Base-by-base conservation (phyloP, 2,888 invertebrate species). In the Eudasyphora cyanicolor region DNA sequence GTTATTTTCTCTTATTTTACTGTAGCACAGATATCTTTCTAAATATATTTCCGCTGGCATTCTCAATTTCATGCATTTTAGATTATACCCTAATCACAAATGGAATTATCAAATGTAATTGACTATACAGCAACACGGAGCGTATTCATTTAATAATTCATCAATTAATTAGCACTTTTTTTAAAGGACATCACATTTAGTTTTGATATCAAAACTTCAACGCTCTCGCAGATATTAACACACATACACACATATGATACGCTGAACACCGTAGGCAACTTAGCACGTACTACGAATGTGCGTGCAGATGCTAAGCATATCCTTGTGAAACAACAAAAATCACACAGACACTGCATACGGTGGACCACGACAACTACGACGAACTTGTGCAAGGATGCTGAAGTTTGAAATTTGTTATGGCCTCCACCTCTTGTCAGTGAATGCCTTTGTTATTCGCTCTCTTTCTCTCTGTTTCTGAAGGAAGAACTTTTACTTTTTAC, bases 91-190 rank as follows among this genome's bases (percentile, higher is more conserved):
- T 60, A 29, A 2, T 60, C 29, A 14, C 32, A 29, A 29, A 60
- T 17, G 54, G 54, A 21, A 19, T 54, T 17, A 7, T 54, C 8
- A 29, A 24, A 29, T 60, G 17, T 29, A 60, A 60, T 60, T 62
- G 19, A 35, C n/a, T n/a, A 12, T 14, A n/a, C n/a, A 6, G 2
- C n/a, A 45, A 12, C 38, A n/a, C n/a, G n/a, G 2, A 45, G 32
- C 42, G 29, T 74, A 75, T 80, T 76, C 24, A 38, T 76, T 85
- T 82, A 84, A 80, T 76, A 60, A 82, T 84, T 79, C 69, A 86
- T 60, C 78, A 84, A 82, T 69, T 82, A 80, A 85, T 84, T 76
- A 82, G 54, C 71, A 71, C 24, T 74, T 82, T 74, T 76, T 71
- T n/a, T n/a, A n/a, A 75, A 67, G 62, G 74, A 62, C 69, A 62